A percentile compares a stretch with the other conserved stretches of the same genome.
These are phyloP conservation scores for Chymomyza amoena DNA, from an alignment of 2,888 invertebrate species.

Conservation along the genomic window DNA sequence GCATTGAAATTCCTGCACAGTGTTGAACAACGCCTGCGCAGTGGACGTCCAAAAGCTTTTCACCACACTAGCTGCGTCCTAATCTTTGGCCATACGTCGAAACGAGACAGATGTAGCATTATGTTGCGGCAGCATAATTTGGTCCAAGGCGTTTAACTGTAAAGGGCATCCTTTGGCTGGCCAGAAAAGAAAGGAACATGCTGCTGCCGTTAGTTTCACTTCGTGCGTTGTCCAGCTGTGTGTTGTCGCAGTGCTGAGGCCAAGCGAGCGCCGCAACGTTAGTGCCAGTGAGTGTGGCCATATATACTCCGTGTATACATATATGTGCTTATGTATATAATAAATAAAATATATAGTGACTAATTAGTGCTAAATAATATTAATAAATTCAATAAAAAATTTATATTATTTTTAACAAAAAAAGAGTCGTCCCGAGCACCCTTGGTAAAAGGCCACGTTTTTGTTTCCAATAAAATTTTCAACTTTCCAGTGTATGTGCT, in stretches of 20 bases:
- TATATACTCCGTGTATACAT: constrained; percentile 11
- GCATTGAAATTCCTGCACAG: constrained; percentile 56
- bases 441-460: constrained; percentile 21
- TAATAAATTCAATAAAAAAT: not conserved
- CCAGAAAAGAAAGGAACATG: constrained; percentile 69
- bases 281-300: constrained; percentile 53
- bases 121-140: constrained; percentile 59
- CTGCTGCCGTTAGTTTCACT: constrained; percentile 74
- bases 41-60: constrained; percentile 62
- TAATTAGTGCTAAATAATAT: constrained; percentile 6
- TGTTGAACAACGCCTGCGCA: constrained; percentile 38
- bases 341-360: not conserved
- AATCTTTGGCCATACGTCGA: constrained; percentile 18
- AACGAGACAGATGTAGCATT: constrained; percentile 43
- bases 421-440: constrained; percentile 9
- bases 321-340: constrained; percentile 4
- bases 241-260: constrained; percentile 58
- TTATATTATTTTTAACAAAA: not conserved
- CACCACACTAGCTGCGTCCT: constrained; percentile 62
- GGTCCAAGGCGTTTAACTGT: constrained; percentile 51
- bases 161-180: constrained; percentile 56
- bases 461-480: constrained; percentile 36
- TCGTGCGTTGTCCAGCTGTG: constrained; percentile 78
- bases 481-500: constrained; percentile 67
- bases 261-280: constrained; percentile 63